Evolutionary conservation across 2,113 vertebrate species (phyloP).

Genomic region (Nothoprocta pentlandii): DNA sequence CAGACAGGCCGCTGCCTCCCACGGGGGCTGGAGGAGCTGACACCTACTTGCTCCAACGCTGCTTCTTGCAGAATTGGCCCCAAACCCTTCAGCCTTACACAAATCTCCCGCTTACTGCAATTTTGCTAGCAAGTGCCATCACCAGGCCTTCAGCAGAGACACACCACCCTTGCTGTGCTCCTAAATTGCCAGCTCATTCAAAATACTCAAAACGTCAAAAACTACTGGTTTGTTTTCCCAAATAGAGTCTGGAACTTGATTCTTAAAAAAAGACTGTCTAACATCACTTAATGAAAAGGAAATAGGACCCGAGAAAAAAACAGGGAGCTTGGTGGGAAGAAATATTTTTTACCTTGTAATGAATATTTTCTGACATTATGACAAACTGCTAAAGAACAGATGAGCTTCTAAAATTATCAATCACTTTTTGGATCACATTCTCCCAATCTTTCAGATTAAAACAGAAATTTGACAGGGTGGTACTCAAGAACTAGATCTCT

Average conservation of each 20-base stretch:
- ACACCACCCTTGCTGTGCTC: not conserved
- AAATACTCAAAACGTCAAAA: not conserved
- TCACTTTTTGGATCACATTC: not conserved
- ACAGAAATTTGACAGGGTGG: not conserved
- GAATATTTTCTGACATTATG: not conserved
- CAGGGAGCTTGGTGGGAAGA: not conserved
- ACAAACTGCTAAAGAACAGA: conserved; percentile 18
- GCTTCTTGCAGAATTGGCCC: not conserved
- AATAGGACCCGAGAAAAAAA: conserved; percentile 4
- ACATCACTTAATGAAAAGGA: not conserved
- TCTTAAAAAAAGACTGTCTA: not conserved
- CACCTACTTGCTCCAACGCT: not conserved
- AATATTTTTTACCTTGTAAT: not conserved
- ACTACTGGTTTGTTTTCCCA: not conserved
- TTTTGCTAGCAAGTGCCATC: not conserved
- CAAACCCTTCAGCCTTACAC: not conserved
- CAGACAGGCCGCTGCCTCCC: conserved; percentile 8
- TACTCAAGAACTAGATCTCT: not conserved
- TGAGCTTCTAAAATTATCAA: not conserved
- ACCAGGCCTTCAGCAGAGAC: not conserved
- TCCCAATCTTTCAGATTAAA: not conserved
- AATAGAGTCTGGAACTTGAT: not conserved
- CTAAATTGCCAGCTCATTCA: not conserved
- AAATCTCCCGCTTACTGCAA: fast-evolving
- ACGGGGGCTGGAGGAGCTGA: not conserved